Evolutionary conservation across 2,113 vertebrate genomes (phyloP), one percentile per base, ranked within the genome.

Genomic region (Brachypteracias leptosomus): DNA sequence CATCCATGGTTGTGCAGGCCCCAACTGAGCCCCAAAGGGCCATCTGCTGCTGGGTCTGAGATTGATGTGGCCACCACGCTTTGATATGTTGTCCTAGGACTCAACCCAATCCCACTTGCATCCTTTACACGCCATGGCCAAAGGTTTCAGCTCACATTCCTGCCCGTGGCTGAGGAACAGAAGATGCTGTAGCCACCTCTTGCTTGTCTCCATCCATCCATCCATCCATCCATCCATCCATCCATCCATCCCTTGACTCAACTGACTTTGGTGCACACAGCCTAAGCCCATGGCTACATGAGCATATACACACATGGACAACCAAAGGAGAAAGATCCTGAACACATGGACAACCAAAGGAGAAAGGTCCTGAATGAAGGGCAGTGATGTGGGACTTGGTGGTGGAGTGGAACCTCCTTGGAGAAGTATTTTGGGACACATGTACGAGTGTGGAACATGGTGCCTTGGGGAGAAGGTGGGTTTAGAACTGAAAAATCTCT

Each of bases 381-480:
- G 28, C 57, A 38, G 22, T 42, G 52, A 44, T 3, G 3, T 20
- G 57, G 55, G 47, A 29, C 38, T 77, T 2, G 5, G 29, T 19
- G 61, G 16, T 4, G 6, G 42, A 57, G 21, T 20, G 7, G 25
- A 89, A 21, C 5, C 28, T 88, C 65, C 74, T 63, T 22, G 58
- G 74, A 63, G 55, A 67, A 35, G 29, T 0, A 40, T 51, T 80
- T 67, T 63, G n/a, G 76, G n/a, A n/a, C n/a, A 70, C 74, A 75
- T 22, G 25, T 24, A 35, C 25, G 1, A 3, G 9, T 40, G n/a
- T 79, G 54, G 76, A 87, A 91, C 57, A 25, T 0, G 0, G 91
- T 96, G 94, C 95, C 94, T 95, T 84, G 85, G 61, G 78, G 79
- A 36, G 66, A 75, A 72, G 62, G 71, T 47, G 79, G 67, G 79